Evolutionary conservation across 1,140 invertebrate genomes (phyloP).

Genomic region (Spodoptera frugiperda): DNA sequence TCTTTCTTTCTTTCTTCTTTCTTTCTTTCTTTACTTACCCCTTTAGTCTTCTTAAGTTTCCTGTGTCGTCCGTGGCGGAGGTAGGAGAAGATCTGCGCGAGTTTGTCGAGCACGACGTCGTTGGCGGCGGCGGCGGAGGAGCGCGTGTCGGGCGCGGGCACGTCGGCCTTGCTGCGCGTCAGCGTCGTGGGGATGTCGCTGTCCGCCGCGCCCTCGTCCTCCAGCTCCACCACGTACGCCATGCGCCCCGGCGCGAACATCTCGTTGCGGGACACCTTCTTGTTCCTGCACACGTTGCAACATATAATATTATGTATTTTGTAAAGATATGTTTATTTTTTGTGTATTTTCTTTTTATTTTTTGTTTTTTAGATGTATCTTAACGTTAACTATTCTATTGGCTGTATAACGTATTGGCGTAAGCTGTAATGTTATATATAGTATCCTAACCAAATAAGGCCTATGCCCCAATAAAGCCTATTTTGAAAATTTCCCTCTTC

Average conservation of each 20-base stretch:
- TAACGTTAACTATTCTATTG: no score
- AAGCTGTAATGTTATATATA: no score
- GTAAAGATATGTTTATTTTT: no score
- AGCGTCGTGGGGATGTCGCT: conserved; percentile 98
- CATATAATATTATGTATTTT: no score
- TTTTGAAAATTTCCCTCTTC: no score
- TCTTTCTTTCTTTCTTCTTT: no score
- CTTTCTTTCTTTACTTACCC: not conserved
- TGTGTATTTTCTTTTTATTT: no score
- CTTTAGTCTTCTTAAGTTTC: conserved; percentile 91
- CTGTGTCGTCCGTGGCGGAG: conserved; percentile 94
- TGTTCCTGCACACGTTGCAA: no score
- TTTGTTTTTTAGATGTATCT: no score
- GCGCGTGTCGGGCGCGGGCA: conserved; percentile 88
- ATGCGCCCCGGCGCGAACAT: conserved; percentile 98
- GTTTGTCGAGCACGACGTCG: conserved; percentile 98
- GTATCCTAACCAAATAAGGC: no score
- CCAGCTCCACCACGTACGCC: conserved; percentile 98
- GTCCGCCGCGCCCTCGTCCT: conserved; percentile 94
- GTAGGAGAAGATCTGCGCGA: conserved; percentile 98
- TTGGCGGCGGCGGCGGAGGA: conserved; percentile 96
- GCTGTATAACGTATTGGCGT: no score
- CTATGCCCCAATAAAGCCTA: no score
- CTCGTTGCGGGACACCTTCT: conserved; percentile 94
- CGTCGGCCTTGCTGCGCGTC: conserved; percentile 97